These are phyloP conservation scores for Drosophila varians DNA, from an alignment of 1,140 invertebrate species.

Conservation along the genomic window DNA sequence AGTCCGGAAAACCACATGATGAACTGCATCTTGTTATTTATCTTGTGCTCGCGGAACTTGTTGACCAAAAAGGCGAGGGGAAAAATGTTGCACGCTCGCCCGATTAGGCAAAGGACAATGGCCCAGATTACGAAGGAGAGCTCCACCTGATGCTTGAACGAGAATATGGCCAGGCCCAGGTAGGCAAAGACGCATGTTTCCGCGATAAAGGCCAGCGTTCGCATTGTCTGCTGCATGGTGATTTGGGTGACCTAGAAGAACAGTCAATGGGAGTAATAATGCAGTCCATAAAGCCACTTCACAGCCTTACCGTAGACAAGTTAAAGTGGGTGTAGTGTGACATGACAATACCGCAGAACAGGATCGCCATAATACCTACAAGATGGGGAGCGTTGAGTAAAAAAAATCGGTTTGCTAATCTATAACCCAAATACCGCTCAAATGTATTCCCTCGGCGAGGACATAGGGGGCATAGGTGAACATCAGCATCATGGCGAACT, in stretches of 20 bases:
- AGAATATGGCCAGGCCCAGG: conserved; percentile 98
- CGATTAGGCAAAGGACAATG: conserved; percentile 95
- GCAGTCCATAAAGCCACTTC: not conserved
- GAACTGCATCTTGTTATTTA: conserved; percentile 99
- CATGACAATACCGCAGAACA: conserved; percentile 99
- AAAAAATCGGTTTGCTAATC: not conserved
- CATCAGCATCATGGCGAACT: conserved; percentile 99
- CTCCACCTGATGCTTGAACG: conserved; percentile 94
- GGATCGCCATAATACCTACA: conserved; percentile 96
- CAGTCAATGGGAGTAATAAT: not conserved
- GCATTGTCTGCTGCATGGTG: conserved; percentile 99
- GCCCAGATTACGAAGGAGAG: conserved; percentile 96
- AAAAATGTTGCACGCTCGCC: conserved; percentile 98
- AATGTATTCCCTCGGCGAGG: conserved; percentile 93
- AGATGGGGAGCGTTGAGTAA: not conserved
- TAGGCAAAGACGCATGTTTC: conserved; percentile 99
- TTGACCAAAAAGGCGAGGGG: conserved; percentile 97
- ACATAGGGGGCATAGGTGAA: conserved; percentile 99
- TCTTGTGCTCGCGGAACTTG: conserved; percentile 98
- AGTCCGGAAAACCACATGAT: conserved; percentile 99
- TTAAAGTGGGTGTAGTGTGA: conserved; percentile 99
- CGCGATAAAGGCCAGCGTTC: conserved; percentile 98
- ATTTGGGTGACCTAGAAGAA: conserved; percentile 94
- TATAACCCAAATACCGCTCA: conserved; percentile 86
- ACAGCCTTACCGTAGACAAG: conserved; percentile 89